phyloP scores from a whole-genome alignment of 92 coral and sea anemone species.

The Epizoanthus illoricatus region DNA sequence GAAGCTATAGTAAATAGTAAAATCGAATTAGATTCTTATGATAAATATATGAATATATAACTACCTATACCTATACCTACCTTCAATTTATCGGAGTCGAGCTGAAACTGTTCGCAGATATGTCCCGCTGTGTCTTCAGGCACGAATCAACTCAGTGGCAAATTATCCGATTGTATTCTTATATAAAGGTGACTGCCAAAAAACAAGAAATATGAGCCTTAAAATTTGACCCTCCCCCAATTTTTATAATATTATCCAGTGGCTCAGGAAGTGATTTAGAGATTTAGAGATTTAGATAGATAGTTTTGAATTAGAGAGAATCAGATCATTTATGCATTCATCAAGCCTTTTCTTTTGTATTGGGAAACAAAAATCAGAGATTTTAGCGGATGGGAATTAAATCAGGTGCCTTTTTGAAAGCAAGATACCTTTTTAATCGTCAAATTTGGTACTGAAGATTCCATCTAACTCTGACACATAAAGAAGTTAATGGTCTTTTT shows the following conservation, averaged over 20 bases:
- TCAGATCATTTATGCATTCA: no score
- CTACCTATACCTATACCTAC: no score
- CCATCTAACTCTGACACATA: no score
- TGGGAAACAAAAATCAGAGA: no score
- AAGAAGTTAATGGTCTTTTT: no score
- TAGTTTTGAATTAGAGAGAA: no score
- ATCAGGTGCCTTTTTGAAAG: no score
- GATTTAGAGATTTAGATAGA: conserved; percentile 10
- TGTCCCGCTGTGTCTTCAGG: background rate
- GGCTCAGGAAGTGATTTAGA: conserved; percentile 15
- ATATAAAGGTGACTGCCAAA: background rate
- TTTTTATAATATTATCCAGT: background rate
- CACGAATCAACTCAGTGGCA: background rate
- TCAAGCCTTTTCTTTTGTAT: no score
- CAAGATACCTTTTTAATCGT: no score
- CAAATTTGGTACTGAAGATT: no score
- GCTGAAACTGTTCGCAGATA: no score
- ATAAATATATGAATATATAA: background rate
- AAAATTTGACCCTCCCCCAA: background rate
- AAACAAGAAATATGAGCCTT: conserved; percentile 3
- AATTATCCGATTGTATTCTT: background rate
- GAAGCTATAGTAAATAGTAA: background rate
- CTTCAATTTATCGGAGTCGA: background rate
- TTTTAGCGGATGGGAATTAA: no score
- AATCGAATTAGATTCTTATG: background rate